Conservation (phyloP, 2,888 invertebrate species). For the Bugula neritina region DNA sequence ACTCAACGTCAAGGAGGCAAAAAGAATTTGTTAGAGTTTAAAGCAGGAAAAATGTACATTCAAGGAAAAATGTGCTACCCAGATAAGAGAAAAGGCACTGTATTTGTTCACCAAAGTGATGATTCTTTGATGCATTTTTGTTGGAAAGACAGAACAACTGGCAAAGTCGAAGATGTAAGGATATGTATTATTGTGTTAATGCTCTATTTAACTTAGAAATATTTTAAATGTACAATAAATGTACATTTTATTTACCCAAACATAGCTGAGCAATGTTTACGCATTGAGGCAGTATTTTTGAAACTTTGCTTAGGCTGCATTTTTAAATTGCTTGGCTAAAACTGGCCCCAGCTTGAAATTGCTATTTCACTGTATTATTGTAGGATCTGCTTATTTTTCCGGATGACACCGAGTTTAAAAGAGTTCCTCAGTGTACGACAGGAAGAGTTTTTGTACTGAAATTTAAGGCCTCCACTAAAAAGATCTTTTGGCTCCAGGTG, state of each 20-base stretch:
- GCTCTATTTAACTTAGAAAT: no score
- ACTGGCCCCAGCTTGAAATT: no score
- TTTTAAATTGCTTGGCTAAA: no score
- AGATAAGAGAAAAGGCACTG: constrained; percentile 85
- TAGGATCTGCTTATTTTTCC: constrained; percentile 95
- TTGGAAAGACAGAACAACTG: constrained; percentile 94
- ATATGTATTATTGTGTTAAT: no score
- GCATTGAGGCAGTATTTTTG: no score
- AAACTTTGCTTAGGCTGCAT: no score
- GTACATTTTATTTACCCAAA: no score
- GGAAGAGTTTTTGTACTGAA: constrained; percentile 91
- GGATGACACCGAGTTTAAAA: constrained; percentile 94
- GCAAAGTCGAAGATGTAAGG: constrained; percentile 82
- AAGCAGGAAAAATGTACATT: constrained; percentile 91
- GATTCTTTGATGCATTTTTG: constrained; percentile 98
- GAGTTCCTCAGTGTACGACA: constrained; percentile 87
- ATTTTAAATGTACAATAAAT: no score
- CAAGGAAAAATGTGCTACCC: constrained; percentile 78
- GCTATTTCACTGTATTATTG: no score
- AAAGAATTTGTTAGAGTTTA: constrained; percentile 76
- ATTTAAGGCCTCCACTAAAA: constrained; percentile 87
- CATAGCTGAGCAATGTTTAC: no score
- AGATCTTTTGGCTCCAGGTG: constrained; percentile 98
- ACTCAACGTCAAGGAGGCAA: constrained; percentile 67
- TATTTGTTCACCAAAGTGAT: constrained; percentile 92